Percentiles rank a stretch among this genome's conserved stretches.
Conservation (phyloP, 2,888 invertebrate genomes). For the Spodoptera littoralis region DNA sequence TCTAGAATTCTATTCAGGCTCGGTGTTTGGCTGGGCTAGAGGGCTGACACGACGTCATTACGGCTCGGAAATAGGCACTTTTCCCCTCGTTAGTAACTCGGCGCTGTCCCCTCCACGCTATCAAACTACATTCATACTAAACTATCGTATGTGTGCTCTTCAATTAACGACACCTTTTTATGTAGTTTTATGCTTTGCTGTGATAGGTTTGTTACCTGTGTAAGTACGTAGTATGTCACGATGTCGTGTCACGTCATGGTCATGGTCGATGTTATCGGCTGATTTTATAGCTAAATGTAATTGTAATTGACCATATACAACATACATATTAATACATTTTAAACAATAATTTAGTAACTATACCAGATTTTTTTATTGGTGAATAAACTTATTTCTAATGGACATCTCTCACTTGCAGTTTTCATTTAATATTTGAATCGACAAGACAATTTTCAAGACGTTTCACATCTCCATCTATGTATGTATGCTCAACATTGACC, state of each 20-base stretch:
- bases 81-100: conserved; percentile 87
- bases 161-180: conserved; percentile 62
- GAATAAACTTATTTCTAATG: too few species aligned
- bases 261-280: too few species aligned
- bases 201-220: conserved; percentile 1
- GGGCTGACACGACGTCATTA: conserved; percentile 85
- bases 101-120: conserved; percentile 71
- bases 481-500: conserved; percentile 59
- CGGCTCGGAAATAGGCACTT: conserved; percentile 88
- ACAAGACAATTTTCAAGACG: conserved; percentile 63
- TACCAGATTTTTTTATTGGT: too few species aligned
- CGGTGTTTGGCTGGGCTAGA: conserved; percentile 62
- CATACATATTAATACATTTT: too few species aligned
- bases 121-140: conserved; percentile 64
- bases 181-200: conserved; percentile 2
- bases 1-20: conserved; percentile 63
- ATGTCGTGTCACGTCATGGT: too few species aligned
- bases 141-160: conserved; percentile 61
- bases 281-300: too few species aligned
- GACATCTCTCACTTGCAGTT: conserved; percentile 2
- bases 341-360: too few species aligned
- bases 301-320: too few species aligned
- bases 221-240: neutral
- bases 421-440: conserved; percentile 21
- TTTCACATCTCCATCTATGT: conserved; percentile 67